These are phyloP conservation scores for Pterophyllum scalare DNA, from an alignment of 2,113 vertebrate genomes.

Conservation along the genomic window DNA sequence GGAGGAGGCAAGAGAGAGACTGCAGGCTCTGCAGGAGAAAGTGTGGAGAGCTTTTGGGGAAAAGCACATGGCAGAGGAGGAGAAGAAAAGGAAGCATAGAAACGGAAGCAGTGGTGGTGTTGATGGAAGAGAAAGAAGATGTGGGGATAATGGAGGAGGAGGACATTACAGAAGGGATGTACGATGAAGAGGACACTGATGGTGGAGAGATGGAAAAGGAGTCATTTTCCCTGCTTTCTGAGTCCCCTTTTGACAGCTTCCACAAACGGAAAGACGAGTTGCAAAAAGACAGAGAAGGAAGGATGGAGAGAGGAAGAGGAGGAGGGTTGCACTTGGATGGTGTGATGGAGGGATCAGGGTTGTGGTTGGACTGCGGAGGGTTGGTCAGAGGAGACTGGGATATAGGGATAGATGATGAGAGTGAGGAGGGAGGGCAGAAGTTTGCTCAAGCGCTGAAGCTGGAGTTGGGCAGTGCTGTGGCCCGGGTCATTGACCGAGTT, in stretches of 20 bases:
- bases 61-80: slow-evolving; percentile 61
- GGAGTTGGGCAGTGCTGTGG: slow-evolving; percentile 80
- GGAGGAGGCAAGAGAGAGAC: slow-evolving; percentile 79
- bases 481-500: slow-evolving; percentile 83
- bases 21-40: slow-evolving; percentile 81
- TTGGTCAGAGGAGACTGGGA: slow-evolving; percentile 76
- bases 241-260: slow-evolving; percentile 58
- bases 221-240: slow-evolving; percentile 63
- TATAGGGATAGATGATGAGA: slow-evolving; percentile 57
- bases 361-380: slow-evolving; percentile 79
- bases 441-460: slow-evolving; percentile 82
- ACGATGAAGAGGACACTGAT: slow-evolving; percentile 59
- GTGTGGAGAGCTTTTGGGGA: slow-evolving; percentile 81
- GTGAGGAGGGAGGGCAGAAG: slow-evolving; percentile 74
- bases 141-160: slow-evolving; percentile 59
- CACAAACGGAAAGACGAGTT: slow-evolving; percentile 45
- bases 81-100: slow-evolving; percentile 40
- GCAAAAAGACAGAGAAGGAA: slow-evolving; percentile 46
- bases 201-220: slow-evolving; percentile 59
- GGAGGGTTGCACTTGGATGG: slow-evolving; percentile 62
- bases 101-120: slow-evolving; percentile 33
- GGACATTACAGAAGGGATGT: slow-evolving; percentile 53
- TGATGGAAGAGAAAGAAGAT: slow-evolving; percentile 45
- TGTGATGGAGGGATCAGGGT: slow-evolving; percentile 62
- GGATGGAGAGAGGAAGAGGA: slow-evolving; percentile 46